These are phyloP conservation scores for Ammodramus savannarum DNA, from an alignment of 2,113 vertebrate genomes.

Conservation along the genomic window DNA sequence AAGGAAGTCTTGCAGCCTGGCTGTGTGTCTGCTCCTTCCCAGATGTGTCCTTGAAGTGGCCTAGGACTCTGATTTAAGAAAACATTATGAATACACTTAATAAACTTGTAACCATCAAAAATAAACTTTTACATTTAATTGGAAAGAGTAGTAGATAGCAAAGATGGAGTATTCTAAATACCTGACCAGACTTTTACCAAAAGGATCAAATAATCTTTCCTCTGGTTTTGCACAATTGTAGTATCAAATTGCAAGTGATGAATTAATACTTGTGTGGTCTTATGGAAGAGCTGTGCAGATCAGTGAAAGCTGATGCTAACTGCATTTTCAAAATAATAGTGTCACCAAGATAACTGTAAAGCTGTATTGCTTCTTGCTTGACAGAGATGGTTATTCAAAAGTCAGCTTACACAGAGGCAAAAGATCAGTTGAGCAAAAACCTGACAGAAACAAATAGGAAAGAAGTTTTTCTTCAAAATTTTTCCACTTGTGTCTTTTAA, in stretches of 20 bases:
- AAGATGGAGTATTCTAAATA: neutral
- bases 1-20: neutral
- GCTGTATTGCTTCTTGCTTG: neutral
- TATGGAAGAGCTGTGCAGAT: neutral
- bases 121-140: neutral
- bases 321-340: neutral
- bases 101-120: neutral
- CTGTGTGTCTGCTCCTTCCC: neutral
- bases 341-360: neutral
- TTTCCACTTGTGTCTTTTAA: neutral
- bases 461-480: neutral
- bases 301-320: neutral
- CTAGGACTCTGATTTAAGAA: neutral
- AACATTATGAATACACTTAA: neutral
- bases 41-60: neutral
- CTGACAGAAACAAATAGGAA: neutral
- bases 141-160: neutral
- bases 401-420: neutral
- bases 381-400: neutral
- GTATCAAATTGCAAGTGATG: neutral
- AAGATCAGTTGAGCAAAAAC: neutral
- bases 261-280: neutral
- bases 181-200: neutral
- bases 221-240: neutral
- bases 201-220: neutral